Conservation (phyloP, 1,140 invertebrate species). For the Adelges cooleyi region DNA sequence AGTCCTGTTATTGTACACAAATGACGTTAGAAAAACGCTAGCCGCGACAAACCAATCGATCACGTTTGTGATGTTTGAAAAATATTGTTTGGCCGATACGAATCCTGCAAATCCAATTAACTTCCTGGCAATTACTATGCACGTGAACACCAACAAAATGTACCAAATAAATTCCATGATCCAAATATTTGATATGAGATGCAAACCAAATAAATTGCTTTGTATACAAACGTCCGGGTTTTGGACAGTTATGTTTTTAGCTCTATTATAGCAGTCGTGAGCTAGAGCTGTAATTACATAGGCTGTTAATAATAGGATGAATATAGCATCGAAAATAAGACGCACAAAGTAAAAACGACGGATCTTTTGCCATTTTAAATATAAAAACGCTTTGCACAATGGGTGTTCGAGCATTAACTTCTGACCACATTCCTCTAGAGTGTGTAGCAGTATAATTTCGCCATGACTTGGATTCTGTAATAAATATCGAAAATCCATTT, state of each 20-base stretch:
- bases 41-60: constrained; percentile 74
- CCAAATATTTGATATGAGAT: constrained; percentile 55
- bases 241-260: constrained; percentile 38
- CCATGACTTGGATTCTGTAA: constrained; percentile 63
- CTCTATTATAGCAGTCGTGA: constrained; percentile 65
- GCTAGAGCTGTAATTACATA: constrained; percentile 64
- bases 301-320: constrained; percentile 61
- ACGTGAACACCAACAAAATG: constrained; percentile 56
- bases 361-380: constrained; percentile 80
- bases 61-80: constrained; percentile 68
- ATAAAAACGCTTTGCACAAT: constrained; percentile 66
- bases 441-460: constrained; percentile 68
- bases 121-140: constrained; percentile 63
- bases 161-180: constrained; percentile 69
- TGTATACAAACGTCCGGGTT: constrained; percentile 43
- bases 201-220: constrained; percentile 59
- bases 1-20: constrained; percentile 60
- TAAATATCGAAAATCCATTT: constrained; percentile 65
- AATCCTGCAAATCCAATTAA: constrained; percentile 64
- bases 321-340: constrained; percentile 64
- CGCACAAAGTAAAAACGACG: constrained; percentile 72
- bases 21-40: constrained; percentile 68
- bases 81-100: constrained; percentile 60
- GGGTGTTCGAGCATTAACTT: constrained; percentile 72
- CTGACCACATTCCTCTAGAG: constrained; percentile 69